Base-by-base conservation (phyloP, 2,888 invertebrate genomes). In the Lasioglossum morio region DNA sequence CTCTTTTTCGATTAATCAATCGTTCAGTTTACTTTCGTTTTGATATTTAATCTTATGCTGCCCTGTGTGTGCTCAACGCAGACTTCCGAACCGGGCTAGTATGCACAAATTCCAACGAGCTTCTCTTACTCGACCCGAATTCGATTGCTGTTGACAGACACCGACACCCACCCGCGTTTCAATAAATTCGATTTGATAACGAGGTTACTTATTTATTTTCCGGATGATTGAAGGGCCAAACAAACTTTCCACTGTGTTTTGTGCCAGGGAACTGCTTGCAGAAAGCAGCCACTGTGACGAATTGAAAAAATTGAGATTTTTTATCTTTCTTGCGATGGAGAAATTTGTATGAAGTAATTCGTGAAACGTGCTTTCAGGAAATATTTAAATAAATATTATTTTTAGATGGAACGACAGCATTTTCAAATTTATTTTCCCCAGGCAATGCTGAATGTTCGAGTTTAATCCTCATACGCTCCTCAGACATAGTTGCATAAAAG, bases 11-110 rank as follows among this genome's bases (percentile, higher is more conserved):
- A 76, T 87, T 78, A 87, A 89, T 87, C 88, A 77, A 27, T 12
- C 81, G 82, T n/a, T 53, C 60, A 81, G 82, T 89, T 89, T 89
- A 85, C 90, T 85, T 89, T 89, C 75, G 85, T 79, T 84, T 82
- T 53, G 40, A 66, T 76, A 88, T 88, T 88, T 83, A 89, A 89
- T 89, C 90, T 90, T 90, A 86, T 10, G 53, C 53, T 70, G 43
- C 30, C 30, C 34, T 12, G 16, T 82, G 34, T 79, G 78, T 80
- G 74, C 63, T 43, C 72, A 43, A 69, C 69, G 19, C 34, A 8
- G 34, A 63, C 60, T 63, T 63, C 27, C 60, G 16, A 30, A 63
- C 16, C 60, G 27, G 66, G 34, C 30, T 37, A 57, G 66, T 4
- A 1, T 16, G 37, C 34, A 30, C 60, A 27, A 19, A 7, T 10